Conservation (phyloP, 2,113 vertebrate genomes). For the Chaetodon auriga region DNA sequence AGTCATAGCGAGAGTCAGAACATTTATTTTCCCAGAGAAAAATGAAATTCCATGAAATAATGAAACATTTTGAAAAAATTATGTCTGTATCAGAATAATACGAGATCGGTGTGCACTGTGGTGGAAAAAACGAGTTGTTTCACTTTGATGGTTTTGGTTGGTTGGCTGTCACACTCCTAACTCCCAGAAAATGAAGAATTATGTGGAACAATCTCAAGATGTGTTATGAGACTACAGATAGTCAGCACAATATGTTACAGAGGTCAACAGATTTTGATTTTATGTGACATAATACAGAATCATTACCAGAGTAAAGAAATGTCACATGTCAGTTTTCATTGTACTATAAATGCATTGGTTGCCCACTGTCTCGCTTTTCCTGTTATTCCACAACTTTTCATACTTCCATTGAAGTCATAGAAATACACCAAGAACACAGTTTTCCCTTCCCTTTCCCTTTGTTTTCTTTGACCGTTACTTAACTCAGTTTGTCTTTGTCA, state of each 20-base stretch:
- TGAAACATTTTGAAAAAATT: not conserved
- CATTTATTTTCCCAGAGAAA: not conserved
- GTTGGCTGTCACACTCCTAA: not conserved
- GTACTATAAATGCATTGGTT: not conserved
- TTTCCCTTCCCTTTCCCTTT: not conserved
- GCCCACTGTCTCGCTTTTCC: not conserved
- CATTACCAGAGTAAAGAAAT: not conserved
- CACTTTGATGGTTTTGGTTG: not conserved
- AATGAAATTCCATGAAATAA: not conserved
- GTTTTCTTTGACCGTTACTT: not conserved
- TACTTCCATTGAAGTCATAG: conserved; percentile 21
- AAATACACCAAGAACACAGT: not conserved
- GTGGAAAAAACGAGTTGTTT: not conserved
- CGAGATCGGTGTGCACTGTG: not conserved
- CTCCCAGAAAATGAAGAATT: not conserved
- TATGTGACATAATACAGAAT: not conserved
- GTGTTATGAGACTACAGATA: not conserved
- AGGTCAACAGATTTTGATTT: conserved; percentile 15
- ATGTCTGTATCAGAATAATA: conserved; percentile 2
- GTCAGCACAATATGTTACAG: not conserved
- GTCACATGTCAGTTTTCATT: not conserved
- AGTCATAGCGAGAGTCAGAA: not conserved
- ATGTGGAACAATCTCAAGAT: not conserved
- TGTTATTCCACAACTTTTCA: conserved; percentile 1
- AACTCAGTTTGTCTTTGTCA: conserved; percentile 4